Evolutionary conservation across 2,113 vertebrate species (phyloP).

Genomic region (Tupaia chinensis): DNA sequence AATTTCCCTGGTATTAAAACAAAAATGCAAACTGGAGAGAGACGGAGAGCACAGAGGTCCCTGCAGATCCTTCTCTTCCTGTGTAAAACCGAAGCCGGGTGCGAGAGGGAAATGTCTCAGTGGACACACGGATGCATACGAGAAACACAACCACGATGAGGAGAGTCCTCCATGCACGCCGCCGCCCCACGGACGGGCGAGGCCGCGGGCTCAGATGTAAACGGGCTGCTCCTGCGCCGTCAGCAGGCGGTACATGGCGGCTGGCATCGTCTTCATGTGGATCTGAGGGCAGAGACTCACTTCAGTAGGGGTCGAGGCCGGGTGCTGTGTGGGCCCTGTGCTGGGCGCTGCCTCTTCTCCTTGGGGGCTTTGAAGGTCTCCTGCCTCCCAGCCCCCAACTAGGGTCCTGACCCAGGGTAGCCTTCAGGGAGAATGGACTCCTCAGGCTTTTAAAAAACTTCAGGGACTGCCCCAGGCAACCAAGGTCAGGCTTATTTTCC

Average conservation of each 20-base stretch:
- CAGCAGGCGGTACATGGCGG: constrained; percentile 98
- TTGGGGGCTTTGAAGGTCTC: fast-evolving
- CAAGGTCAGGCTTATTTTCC: background rate
- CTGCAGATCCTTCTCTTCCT: constrained; percentile 35
- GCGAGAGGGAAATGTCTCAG: constrained; percentile 75
- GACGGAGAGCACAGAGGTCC: constrained; percentile 58
- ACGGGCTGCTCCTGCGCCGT: constrained; percentile 98
- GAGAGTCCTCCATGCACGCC: constrained; percentile 87
- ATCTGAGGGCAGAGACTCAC: constrained; percentile 87
- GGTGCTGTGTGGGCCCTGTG: fast-evolving
- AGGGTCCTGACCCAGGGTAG: too few relatives aligned
- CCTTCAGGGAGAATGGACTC: background rate
- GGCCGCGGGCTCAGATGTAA: constrained; percentile 92
- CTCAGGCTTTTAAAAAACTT: background rate
- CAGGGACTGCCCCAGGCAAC: background rate
- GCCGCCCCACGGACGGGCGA: background rate
- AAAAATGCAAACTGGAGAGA: constrained; percentile 71
- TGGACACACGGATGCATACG: constrained; percentile 88
- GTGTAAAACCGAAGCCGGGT: constrained; percentile 58
- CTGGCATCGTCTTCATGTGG: constrained; percentile 99
- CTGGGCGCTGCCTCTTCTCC: fast-evolving
- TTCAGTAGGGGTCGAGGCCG: background rate
- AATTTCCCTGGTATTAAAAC: constrained; percentile 58
- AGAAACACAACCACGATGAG: constrained; percentile 88
- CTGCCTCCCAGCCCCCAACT: fast-evolving